A percentile compares a stretch with the other conserved stretches of the same genome.
phyloP scores from a whole-genome alignment of 2,113 vertebrate genomes.

The Camelus dromedarius region DNA sequence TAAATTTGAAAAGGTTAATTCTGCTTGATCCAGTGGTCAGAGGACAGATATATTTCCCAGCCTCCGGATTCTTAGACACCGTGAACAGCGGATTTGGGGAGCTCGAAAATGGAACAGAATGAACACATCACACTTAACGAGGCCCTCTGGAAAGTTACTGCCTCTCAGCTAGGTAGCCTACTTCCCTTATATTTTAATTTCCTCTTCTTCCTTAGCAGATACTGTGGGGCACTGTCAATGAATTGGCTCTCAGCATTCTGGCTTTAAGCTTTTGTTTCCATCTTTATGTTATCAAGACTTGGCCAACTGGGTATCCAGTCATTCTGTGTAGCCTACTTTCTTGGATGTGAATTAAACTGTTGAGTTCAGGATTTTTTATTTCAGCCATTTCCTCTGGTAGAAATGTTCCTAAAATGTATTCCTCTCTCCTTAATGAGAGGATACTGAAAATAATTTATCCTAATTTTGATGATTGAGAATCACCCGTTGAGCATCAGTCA shows the following conservation, averaged over 20 bases:
- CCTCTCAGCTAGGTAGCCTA: not conserved
- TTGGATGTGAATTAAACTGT: constrained; percentile 27
- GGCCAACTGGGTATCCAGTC: not conserved
- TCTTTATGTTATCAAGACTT: constrained; percentile 40
- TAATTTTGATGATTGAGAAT: constrained; percentile 14
- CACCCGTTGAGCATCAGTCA: not conserved
- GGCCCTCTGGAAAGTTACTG: constrained; percentile 35
- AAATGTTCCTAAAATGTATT: constrained; percentile 30
- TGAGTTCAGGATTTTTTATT: constrained; percentile 38
- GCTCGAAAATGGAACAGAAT: constrained; percentile 46
- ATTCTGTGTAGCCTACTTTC: constrained; percentile 51
- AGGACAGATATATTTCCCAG: constrained; percentile 62
- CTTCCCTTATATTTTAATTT: constrained; percentile 61
- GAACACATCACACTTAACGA: constrained; percentile 61
- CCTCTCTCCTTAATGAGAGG: constrained; percentile 20
- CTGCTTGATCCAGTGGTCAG: constrained; percentile 61
- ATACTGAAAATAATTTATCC: not conserved
- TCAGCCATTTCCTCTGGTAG: not conserved
- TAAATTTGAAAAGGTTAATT: constrained; percentile 78
- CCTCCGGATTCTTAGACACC: constrained; percentile 33
- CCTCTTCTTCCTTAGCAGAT: constrained; percentile 57
- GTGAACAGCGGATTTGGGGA: constrained; percentile 9
- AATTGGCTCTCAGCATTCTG: constrained; percentile 49
- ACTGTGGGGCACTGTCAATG: constrained; percentile 34
- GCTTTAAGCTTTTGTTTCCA: constrained; percentile 36